Conservation (phyloP, 2,113 vertebrate species). For the Protobothrops flavoviridis region DNA sequence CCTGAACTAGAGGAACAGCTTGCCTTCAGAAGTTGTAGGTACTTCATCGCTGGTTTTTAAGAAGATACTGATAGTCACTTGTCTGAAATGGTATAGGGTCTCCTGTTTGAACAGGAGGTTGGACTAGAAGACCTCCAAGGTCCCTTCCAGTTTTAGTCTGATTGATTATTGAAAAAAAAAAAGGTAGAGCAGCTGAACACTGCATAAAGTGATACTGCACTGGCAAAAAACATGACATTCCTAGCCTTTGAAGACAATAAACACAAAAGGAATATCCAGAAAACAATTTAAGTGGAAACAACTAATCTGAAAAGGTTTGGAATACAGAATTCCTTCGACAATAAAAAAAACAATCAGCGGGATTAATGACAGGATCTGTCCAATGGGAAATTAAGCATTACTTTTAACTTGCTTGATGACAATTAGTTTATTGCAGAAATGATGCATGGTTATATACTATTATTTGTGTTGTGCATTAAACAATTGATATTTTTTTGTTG, state of each 20-base stretch:
- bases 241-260: background rate
- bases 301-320: background rate
- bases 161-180: no score
- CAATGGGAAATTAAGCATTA: background rate
- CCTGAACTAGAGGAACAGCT: no score
- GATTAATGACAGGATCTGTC: no score
- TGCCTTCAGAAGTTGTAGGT: no score
- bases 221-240: background rate
- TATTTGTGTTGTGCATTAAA: background rate
- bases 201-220: background rate
- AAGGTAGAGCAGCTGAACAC: no score
- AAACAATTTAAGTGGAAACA: background rate
- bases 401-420: background rate
- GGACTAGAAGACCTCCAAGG: no score
- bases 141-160: no score
- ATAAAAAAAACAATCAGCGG: background rate
- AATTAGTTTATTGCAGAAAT: background rate
- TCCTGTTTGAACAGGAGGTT: no score
- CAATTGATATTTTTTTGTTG: background rate
- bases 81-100: no score
- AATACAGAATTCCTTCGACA: background rate
- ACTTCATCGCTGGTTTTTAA: no score
- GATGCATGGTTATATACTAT: background rate
- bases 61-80: no score
- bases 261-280: background rate